Evolutionary conservation across 2,113 vertebrate genomes (phyloP).

Genomic region (Artemisiospiza belli): DNA sequence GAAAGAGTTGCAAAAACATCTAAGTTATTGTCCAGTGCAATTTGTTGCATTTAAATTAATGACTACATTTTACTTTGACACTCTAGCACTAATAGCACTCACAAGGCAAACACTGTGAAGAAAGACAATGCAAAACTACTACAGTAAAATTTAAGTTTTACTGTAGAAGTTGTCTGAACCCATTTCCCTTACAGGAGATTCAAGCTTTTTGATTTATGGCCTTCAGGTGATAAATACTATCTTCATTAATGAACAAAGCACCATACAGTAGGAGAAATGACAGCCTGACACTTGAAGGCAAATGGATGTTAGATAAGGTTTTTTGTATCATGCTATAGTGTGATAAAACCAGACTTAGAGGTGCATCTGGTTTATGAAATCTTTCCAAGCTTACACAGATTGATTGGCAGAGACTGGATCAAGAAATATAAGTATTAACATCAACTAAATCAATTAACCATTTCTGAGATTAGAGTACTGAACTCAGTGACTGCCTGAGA

Average conservation of each 20-base stretch:
- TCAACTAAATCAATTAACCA: not conserved
- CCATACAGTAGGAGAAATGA: not conserved
- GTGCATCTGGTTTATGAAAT: not conserved
- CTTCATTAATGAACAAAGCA: not conserved
- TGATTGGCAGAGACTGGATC: not conserved
- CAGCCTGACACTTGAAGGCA: not conserved
- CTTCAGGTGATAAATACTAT: not conserved
- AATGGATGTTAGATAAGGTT: not conserved
- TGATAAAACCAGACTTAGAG: not conserved
- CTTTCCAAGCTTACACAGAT: not conserved
- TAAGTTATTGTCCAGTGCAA: not conserved
- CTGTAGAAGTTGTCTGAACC: not conserved
- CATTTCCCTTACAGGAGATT: not conserved
- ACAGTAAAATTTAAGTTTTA: not conserved
- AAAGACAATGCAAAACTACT: not conserved
- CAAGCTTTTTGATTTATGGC: not conserved
- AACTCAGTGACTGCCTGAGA: not conserved
- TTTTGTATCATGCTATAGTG: not conserved
- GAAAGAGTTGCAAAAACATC: not conserved
- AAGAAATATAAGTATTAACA: not conserved
- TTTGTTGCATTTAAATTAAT: not conserved
- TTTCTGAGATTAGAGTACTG: not conserved
- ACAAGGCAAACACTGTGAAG: not conserved
- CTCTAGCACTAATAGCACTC: not conserved
- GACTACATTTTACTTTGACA: not conserved